These are phyloP conservation scores for Drosophila hawaiiensis DNA, from an alignment of 2,888 invertebrate species.

Conservation along the genomic window DNA sequence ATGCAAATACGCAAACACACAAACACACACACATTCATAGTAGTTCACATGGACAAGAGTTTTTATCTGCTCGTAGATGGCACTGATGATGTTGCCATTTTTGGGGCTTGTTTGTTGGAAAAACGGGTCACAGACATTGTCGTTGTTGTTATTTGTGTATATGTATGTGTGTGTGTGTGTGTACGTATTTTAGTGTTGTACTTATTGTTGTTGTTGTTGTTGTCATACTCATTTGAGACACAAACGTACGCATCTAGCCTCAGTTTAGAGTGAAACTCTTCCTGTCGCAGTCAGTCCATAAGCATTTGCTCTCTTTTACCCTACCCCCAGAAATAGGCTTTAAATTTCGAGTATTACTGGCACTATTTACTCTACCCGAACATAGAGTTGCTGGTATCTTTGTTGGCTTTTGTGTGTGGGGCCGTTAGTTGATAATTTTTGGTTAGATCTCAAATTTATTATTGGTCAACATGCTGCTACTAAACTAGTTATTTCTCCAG, in stretches of 20 bases:
- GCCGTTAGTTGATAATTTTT: not conserved
- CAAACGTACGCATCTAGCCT: conserved; percentile 1
- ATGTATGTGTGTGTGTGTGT: not conserved
- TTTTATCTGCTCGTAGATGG: conserved; percentile 59
- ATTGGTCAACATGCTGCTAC: conserved; percentile 8
- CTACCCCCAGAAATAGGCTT: not conserved
- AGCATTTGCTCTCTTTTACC: conserved; percentile 1
- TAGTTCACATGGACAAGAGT: conserved; percentile 14
- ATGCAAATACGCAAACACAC: not conserved
- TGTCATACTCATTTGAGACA: conserved; percentile 5
- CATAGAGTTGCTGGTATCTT: not conserved
- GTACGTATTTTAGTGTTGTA: not conserved
- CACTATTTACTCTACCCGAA: not conserved
- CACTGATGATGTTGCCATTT: conserved; percentile 65
- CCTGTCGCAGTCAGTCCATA: conserved; percentile 8
- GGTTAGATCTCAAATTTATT: not conserved
- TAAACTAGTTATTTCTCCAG: not conserved
- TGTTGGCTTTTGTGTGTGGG: conserved; percentile 1
- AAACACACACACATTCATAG: not conserved
- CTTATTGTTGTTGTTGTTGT: not conserved
- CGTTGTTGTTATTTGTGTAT: conserved; percentile 9
- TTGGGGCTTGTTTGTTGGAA: conserved; percentile 26
- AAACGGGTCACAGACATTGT: conserved; percentile 13
- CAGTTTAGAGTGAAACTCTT: conserved; percentile 6
- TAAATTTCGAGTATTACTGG: not conserved